Evolutionary conservation across 2,797 vertebrate species (phyloP), one percentile per base, ranked within the genome.

Genomic region (Liparis tanakae): DNA sequence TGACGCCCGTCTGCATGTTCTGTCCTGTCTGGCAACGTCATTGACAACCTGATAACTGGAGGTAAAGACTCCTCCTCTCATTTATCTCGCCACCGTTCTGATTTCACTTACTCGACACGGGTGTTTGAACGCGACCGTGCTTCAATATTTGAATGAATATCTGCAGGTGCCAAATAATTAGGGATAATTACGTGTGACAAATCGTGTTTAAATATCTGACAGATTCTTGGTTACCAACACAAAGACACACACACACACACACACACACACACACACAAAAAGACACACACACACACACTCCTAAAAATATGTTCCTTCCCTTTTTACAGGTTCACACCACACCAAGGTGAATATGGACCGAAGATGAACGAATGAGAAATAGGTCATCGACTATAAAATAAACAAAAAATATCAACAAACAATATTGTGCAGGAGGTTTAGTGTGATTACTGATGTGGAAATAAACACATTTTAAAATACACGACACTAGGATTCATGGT

Each of bases 31-130:
- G 20, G 5, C 17, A 20, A 2, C 12, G 55, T 20, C 33, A 7
- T 0, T 41, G 44, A 12, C 70, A 71, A 33, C 20, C 17, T 15
- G 10, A 1, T 41, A 54, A 15, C 25, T 10, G 25, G 10, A 62
- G 37, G 34, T 34, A 12, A 34, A 4, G 34, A 69, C 73, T 66
- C 64, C 74, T 74, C 72, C 76, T 85, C 72, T 61, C 33, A 55
- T 17, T 63, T 17, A 2, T 37, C 44, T 10, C 4, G 25, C 5
- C 17, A 0, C 3, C 17, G 5, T 0, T 18, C 13, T 4, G 54
- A 25, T 44, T 25, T 20, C 54, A 39, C 54, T 44, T 1, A 17
- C 43, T 48, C 44, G 13, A 30, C 37, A 15, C 43, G 34, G 22
- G 33, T 30, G 41, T 59, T 10, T 18, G 17, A 13, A 18, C 33